phyloP scores from a whole-genome alignment of 2,888 invertebrate genomes.

The Torymus tubicola region DNA sequence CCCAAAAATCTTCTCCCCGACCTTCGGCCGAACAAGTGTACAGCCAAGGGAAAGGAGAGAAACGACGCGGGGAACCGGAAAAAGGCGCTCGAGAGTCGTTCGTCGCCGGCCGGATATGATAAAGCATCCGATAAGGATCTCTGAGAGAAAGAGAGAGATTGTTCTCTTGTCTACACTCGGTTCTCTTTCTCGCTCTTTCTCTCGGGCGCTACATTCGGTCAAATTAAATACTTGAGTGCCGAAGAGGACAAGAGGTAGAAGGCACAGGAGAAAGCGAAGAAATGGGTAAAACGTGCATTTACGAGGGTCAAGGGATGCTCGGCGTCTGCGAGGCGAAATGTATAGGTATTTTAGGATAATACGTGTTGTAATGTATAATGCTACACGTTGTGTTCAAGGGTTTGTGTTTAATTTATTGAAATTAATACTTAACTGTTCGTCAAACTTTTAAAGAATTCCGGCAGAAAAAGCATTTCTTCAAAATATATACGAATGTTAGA shows the following conservation, averaged over 20 bases:
- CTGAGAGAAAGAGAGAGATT: not conserved
- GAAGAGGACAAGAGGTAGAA: not conserved
- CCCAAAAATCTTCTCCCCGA: conserved; percentile 2
- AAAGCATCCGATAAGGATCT: conserved; percentile 73
- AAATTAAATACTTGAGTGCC: conserved; percentile 73
- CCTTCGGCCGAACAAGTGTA: conserved; percentile 44
- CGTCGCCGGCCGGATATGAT: conserved; percentile 69
- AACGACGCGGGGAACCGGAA: conserved; percentile 55
- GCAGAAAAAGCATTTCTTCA: too few species aligned
- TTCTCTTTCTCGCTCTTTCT: conserved; percentile 38
- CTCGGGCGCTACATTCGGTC: conserved; percentile 63
- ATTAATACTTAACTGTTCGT: too few species aligned
- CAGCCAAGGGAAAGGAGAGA: conserved; percentile 26
- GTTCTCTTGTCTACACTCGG: conserved; percentile 17
- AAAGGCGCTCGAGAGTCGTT: conserved; percentile 61
- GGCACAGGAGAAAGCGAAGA: conserved; percentile 48
- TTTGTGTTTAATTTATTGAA: too few species aligned
- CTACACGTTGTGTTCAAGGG: too few species aligned
- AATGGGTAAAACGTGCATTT: conserved; percentile 68
- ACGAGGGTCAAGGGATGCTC: conserved; percentile 73
- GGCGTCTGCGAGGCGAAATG: conserved; percentile 54
- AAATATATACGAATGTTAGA: too few species aligned
- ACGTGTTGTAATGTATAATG: too few species aligned
- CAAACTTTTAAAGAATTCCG: too few species aligned
- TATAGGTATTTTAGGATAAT: too few species aligned